Conservation (phyloP, 2,797 vertebrate genomes). For the Artibeus jamaicensis region DNA sequence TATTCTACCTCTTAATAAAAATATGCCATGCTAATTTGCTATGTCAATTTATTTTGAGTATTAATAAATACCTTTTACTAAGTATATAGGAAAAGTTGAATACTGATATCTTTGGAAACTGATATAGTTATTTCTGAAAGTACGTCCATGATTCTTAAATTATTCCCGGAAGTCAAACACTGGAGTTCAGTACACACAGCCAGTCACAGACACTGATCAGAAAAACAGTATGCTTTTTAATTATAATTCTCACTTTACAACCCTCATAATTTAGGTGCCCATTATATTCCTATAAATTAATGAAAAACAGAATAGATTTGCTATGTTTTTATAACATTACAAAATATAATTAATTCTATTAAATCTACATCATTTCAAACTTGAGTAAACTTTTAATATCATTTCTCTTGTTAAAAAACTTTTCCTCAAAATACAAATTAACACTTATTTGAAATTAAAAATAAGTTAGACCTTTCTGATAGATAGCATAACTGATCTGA, state of each 20-base stretch:
- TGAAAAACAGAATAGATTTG: not conserved
- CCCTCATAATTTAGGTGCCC: not conserved
- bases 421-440: constrained; percentile 42
- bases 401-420: not conserved
- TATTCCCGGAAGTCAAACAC: not conserved
- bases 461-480: not conserved
- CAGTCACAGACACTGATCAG: not conserved
- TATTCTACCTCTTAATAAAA: not conserved
- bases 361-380: constrained; percentile 3
- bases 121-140: not conserved
- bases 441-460: constrained; percentile 44
- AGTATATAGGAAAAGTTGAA: not conserved
- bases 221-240: not conserved
- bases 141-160: not conserved
- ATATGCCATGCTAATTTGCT: not conserved
- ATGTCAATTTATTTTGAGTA: not conserved
- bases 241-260: not conserved
- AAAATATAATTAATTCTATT: constrained; percentile 24
- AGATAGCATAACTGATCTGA: not conserved
- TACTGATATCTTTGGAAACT: not conserved
- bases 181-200: not conserved
- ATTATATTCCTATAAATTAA: not conserved
- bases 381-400: not conserved
- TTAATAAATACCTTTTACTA: not conserved
- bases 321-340: not conserved